Base-by-base conservation (phyloP, 2,888 invertebrate species). In the Blastobasis lacticolella region DNA sequence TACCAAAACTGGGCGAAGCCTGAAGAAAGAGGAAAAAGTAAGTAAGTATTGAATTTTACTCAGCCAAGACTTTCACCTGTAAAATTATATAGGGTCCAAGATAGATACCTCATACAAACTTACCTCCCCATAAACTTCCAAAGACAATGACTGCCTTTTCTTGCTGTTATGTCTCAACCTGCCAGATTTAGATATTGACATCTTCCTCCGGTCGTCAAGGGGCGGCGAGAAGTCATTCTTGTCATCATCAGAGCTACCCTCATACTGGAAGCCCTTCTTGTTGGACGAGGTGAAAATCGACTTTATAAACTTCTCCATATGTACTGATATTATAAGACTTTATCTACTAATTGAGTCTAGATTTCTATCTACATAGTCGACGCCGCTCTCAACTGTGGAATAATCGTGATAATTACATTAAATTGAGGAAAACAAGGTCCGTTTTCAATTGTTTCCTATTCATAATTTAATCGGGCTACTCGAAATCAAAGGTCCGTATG, bases 151-250 rank as follows among this genome's bases (percentile, higher is more conserved):
- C 57, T 89, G 85, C 37, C 91, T 75, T 58, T 89, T 89, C 67
- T 87, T 90, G 54, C 88, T 87, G 8, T 88, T 83, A 58, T 90
- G 90, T 64, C 82, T 88, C 78, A 91, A 87, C 59, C 90, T 78
- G 4, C 91, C 91, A 40, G 91, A 91, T 54, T 91, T 74, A 0
- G 91, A 91, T 59, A 91, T 90, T n/a, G 91, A 90, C 54, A 88
- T 62, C 57, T 85, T 88, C 50, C 88, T 68, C 49, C 78, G 75
- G 0, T 66, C 71, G 3, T 81, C 79, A 41, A 78, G 54, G 0
- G 77, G 73, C 0, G 78, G 71, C 0, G 72, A 56, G 38, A 66
- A 63, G 5, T 72, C 72, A 2, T 56, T 55, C n/a, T 61, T 71
- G 0, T 81, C 78, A 0, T 72, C 73, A 2, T 79, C 81, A 0